Percentiles rank a stretch among this genome's conserved stretches.
These are phyloP conservation scores for Melanotaenia nigrans DNA, from an alignment of 2,797 vertebrate species.

Conservation along the genomic window DNA sequence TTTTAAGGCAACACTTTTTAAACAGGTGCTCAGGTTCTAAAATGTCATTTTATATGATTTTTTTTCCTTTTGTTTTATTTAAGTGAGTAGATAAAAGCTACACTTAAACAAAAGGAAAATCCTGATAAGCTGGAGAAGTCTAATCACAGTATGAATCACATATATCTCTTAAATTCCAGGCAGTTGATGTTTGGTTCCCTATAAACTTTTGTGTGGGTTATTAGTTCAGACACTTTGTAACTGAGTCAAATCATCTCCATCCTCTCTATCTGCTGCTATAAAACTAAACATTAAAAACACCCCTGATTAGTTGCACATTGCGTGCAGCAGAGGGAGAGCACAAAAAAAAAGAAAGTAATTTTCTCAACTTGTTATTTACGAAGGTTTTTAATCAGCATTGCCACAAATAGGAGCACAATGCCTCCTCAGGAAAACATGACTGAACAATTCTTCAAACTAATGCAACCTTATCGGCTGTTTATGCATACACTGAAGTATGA, in stretches of 20 bases:
- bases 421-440: no score
- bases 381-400: no score
- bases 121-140: constrained; percentile 5
- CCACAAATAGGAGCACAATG: no score
- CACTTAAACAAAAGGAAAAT: constrained; percentile 5
- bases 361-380: no score
- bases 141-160: constrained; percentile 10
- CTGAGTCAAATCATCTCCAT: constrained; percentile 4
- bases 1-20: background rate
- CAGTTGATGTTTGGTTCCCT: constrained; percentile 7
- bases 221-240: constrained; percentile 6
- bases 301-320: background rate
- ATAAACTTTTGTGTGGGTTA: background rate
- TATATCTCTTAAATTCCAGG: constrained; percentile 11
- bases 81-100: background rate
- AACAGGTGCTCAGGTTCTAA: no score
- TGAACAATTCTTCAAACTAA: no score
- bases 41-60: background rate
- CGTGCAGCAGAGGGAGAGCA: background rate
- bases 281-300: constrained; percentile 4
- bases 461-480: no score
- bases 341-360: background rate
- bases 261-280: constrained; percentile 16
- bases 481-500: no score
- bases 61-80: background rate